These are phyloP conservation scores for Pseudochirops cupreus DNA, from an alignment of 2,797 vertebrate species.

Conservation along the genomic window DNA sequence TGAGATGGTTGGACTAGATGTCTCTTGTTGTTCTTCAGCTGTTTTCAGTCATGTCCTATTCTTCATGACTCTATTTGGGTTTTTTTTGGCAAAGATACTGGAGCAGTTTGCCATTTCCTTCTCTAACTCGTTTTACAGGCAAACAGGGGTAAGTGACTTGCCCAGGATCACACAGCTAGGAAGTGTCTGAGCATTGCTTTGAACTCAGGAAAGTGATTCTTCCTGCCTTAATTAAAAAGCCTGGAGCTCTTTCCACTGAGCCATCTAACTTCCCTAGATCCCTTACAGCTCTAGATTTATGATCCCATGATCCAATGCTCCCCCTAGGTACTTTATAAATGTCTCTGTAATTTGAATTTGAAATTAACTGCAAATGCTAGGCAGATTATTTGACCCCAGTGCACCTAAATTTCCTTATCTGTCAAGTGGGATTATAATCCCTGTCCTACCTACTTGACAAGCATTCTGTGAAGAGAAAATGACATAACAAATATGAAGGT, in stretches of 20 bases:
- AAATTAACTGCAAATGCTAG: neutral
- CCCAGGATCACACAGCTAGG: neutral
- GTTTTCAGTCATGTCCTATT: neutral
- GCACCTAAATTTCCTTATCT: conserved; percentile 10
- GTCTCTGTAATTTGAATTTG: neutral
- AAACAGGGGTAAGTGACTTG: neutral
- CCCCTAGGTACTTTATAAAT: neutral
- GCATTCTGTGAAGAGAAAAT: neutral
- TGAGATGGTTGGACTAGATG: neutral
- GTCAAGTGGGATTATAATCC: neutral
- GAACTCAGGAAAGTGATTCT: neutral
- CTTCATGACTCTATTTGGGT: neutral
- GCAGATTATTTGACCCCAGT: conserved; percentile 5
- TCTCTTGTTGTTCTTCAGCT: neutral
- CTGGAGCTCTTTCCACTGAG: neutral
- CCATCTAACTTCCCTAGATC: neutral
- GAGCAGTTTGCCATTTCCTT: neutral
- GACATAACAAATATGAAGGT: neutral
- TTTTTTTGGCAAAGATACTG: neutral
- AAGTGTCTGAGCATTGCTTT: neutral
- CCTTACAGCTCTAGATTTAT: neutral
- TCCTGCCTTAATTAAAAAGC: neutral
- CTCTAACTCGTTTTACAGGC: neutral
- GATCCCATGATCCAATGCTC: neutral
- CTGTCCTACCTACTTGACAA: neutral